Evolutionary conservation across 2,797 vertebrate genomes (phyloP), one percentile per base, ranked within the genome.

Genomic region (Adelosebastes latens): DNA sequence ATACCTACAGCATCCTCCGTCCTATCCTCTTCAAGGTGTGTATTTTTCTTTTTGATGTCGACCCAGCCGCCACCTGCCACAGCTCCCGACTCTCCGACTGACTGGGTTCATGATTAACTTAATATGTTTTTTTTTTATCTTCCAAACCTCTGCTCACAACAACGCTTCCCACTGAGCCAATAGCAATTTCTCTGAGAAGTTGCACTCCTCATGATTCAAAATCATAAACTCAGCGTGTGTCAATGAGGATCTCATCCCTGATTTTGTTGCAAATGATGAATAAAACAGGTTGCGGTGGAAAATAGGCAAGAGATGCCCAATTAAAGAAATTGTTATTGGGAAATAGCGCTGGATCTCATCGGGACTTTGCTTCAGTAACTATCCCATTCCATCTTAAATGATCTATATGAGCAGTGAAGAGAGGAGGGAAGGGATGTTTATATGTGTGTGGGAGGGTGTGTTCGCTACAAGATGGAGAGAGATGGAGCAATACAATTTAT

Each of bases 401-500:
- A 95, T 95, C 90, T 95, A 92, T 94, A 90, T 89, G 93, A 94
- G 92, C 86, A 82, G 88, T 80, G 85, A 88, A 88, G 92, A 87
- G 91, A 90, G 75, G 86, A 89, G 83, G 77, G 82, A 76, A 89
- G 80, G 80, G 82, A 81, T 93, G 91, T 95, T 91, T 92, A 88
- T 86, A 85, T 90, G 92, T 94, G 91, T 92, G 93, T 91, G 88
- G 88, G 91, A 90, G 92, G 90, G 86, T 81, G 92, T 91, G 88
- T 93, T 92, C 79, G 31, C 80, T 87, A 90, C 88, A 88, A 95
- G 93, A 93, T 88, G 91, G 91, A 89, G 86, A 88, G 89, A 94
- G 90, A 94, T 93, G 84, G 83, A 91, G 94, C 91, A 94, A 94
- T 96, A 93, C 94, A 95, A 95, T 96, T 94, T 94, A 92, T 95